A percentile compares a stretch with the other conserved stretches of the same genome.
Evolutionary conservation across 2,888 invertebrate genomes (phyloP).

Genomic region (Patella pellucida): DNA sequence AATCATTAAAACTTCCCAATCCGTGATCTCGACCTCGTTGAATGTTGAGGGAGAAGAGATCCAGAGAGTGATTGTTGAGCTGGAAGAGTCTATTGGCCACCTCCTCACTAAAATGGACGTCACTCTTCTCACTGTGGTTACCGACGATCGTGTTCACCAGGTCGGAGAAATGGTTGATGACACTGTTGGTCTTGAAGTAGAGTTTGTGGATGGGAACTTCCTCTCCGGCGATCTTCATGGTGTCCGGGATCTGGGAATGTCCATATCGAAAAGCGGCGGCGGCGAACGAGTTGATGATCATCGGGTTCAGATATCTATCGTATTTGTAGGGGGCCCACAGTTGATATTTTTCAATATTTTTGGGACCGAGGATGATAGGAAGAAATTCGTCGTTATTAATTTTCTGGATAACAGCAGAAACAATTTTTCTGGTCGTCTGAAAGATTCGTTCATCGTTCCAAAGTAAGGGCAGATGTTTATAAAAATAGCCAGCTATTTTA

Average conservation of each 20-base stretch:
- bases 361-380: not conserved
- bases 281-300: not conserved
- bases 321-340: not conserved
- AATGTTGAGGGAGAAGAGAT: conserved; percentile 34
- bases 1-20: conserved; percentile 31
- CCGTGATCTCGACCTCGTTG: conserved; percentile 43
- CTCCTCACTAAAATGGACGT: not conserved
- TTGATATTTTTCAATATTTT: not conserved
- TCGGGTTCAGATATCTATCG: not conserved
- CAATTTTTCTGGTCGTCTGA: conserved; percentile 1
- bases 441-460: conserved; percentile 20
- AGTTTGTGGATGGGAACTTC: not conserved
- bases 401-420: not conserved
- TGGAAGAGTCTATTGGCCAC: not conserved
- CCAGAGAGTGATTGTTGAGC: conserved; percentile 17
- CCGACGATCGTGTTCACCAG: conserved; percentile 11
- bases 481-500: not conserved
- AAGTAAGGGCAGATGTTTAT: not conserved
- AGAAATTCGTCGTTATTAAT: not conserved
- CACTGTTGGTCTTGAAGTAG: not conserved
- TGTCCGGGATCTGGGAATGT: not conserved
- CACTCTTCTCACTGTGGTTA: not conserved
- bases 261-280: not conserved
- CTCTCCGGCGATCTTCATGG: not conserved
- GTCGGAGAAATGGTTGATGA: not conserved